Percentiles rank a stretch among this genome's conserved stretches.
Conservation (phyloP, 1,140 invertebrate species). For the Pseudomyrmex cubaensis region DNA sequence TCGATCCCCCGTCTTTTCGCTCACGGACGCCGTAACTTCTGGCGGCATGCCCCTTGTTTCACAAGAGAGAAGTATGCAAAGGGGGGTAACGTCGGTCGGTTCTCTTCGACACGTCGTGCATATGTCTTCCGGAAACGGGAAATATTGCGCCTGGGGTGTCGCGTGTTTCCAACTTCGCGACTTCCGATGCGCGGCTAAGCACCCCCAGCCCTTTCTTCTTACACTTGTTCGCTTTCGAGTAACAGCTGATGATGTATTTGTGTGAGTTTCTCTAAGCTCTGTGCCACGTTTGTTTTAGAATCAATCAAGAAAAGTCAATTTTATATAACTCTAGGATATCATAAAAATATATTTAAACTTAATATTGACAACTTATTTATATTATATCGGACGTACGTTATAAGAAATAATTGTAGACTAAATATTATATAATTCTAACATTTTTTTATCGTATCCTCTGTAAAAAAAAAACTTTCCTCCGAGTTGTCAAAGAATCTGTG, state of each 20-base stretch:
- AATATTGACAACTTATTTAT: background rate
- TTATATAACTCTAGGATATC: background rate
- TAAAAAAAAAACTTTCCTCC: background rate
- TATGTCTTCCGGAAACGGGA: constrained; percentile 76
- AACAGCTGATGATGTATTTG: background rate
- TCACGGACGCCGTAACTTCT: constrained; percentile 65
- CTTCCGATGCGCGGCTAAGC: constrained; percentile 17
- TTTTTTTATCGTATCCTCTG: background rate
- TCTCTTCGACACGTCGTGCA: constrained; percentile 72
- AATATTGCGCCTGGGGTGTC: constrained; percentile 69
- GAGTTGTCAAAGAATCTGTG: background rate
- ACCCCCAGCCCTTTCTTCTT: background rate
- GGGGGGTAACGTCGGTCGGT: constrained; percentile 25
- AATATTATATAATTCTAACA: constrained; percentile 1
- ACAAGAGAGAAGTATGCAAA: constrained; percentile 13
- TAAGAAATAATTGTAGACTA: background rate
- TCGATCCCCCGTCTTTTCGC: constrained; percentile 44
- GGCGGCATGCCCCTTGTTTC: constrained; percentile 57
- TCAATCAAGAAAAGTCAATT: background rate
- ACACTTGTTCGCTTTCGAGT: background rate
- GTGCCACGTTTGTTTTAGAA: background rate
- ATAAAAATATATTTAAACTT: no score
- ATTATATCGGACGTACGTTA: background rate
- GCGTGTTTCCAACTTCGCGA: constrained; percentile 38
- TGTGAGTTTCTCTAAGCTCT: background rate